Evolutionary conservation across 2,797 vertebrate species (phyloP).

Genomic region (Myotis daubentonii): DNA sequence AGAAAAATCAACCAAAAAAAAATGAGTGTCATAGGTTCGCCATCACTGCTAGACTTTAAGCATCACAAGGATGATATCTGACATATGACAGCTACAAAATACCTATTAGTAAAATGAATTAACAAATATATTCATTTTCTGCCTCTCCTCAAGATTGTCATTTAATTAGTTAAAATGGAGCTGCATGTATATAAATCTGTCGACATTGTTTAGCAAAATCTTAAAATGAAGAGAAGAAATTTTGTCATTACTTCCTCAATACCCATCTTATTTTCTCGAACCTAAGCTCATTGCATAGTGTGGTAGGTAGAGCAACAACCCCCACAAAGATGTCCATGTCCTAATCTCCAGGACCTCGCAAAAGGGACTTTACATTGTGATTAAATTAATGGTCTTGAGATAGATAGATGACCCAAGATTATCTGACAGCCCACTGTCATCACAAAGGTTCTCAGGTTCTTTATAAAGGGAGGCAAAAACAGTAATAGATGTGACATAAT

Average conservation of each 20-base stretch:
- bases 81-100: neutral
- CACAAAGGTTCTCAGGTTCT: neutral
- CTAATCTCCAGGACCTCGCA: neutral
- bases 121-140: neutral
- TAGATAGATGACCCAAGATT: neutral
- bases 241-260: neutral
- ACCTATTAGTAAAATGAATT: neutral
- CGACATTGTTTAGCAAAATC: neutral
- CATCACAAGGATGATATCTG: neutral
- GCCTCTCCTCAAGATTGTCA: neutral
- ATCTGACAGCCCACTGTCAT: neutral
- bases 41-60: neutral
- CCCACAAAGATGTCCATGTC: neutral
- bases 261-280: neutral
- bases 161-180: slow-evolving; percentile 14
- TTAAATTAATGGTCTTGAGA: neutral
- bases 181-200: neutral
- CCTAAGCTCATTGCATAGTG: neutral
- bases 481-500: neutral
- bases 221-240: neutral
- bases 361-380: neutral
- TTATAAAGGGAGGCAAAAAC: neutral
- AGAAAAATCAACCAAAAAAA: too few species aligned
- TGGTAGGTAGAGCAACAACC: neutral
- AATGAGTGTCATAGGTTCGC: too few species aligned